phyloP scores from a whole-genome alignment of 1,140 invertebrate species.

The Drosophila micromelanica region DNA sequence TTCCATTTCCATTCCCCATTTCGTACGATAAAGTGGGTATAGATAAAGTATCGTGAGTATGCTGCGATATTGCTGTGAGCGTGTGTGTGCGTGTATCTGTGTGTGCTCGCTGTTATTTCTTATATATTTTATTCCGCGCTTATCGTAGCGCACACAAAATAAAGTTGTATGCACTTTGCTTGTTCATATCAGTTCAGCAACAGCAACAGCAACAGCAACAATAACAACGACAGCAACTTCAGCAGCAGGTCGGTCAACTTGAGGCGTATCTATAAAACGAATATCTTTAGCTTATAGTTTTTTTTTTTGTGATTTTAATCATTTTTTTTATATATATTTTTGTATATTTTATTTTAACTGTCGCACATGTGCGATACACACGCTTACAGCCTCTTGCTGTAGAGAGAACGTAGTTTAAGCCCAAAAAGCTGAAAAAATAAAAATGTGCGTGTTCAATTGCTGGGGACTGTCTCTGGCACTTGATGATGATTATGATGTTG shows the following conservation, averaged over 20 bases:
- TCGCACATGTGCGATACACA: conserved; percentile 26
- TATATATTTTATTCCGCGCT: conserved; percentile 45
- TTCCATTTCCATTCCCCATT: conserved; percentile 18
- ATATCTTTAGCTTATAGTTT: conserved; percentile 58
- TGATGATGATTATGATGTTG: conserved; percentile 37
- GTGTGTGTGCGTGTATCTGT: conserved; percentile 23
- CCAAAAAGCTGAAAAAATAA: conserved; percentile 30
- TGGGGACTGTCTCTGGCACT: conserved; percentile 24
- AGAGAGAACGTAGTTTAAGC: conserved; percentile 6
- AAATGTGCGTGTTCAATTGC: conserved; percentile 52
- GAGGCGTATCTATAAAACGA: conserved; percentile 54
- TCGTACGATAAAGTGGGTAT: conserved; percentile 68
- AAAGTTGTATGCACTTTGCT: conserved; percentile 72
- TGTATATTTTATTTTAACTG: not conserved
- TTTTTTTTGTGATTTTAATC: conserved; percentile 1
- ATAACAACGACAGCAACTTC: not conserved
- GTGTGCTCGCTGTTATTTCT: not conserved
- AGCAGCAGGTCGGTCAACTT: conserved; percentile 11
- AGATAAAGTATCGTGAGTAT: conserved; percentile 59
- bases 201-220: conserved; percentile 9
- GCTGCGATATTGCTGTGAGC: conserved; percentile 12
- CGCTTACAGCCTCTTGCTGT: not conserved
- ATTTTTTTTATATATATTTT: not conserved
- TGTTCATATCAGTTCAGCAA: conserved; percentile 43
- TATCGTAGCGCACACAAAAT: conserved; percentile 60